phyloP scores from a whole-genome alignment of 2,797 vertebrate species.

The Gallinago solitaria region DNA sequence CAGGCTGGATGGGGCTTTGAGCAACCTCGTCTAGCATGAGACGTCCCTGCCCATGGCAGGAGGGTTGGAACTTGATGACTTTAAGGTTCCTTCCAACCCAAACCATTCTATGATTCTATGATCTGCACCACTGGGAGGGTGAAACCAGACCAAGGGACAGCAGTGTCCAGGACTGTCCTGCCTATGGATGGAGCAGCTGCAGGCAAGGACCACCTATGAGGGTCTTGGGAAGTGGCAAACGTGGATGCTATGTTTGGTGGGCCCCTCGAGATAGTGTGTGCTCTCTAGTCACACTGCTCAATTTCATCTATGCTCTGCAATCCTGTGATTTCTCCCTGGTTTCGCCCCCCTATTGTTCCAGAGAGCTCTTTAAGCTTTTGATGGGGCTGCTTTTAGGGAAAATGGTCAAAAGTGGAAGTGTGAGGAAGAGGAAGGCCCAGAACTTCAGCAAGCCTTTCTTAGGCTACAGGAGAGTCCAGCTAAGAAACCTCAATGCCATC shows the following conservation, averaged over 20 bases:
- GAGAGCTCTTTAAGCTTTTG: no score
- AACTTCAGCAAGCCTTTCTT: not conserved
- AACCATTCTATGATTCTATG: not conserved
- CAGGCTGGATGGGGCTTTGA: not conserved
- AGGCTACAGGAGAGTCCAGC: not conserved
- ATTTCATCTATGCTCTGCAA: accelerated
- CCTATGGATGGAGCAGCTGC: not conserved
- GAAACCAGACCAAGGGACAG: not conserved
- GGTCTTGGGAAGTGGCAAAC: accelerated
- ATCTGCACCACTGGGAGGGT: accelerated
- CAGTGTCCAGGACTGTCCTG: not conserved
- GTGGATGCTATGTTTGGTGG: no score
- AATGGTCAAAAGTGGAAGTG: not conserved
- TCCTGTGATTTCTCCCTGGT: accelerated
- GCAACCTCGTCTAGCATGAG: not conserved
- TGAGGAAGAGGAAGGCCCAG: not conserved
- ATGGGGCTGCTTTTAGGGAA: no score
- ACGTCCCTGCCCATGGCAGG: not conserved
- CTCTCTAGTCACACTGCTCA: no score
- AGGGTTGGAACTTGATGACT: not conserved
- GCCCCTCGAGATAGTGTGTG: accelerated
- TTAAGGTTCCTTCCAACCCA: not conserved
- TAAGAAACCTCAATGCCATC: not conserved
- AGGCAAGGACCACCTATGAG: no score
- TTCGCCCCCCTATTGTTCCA: not conserved